Evolutionary conservation across 2,888 invertebrate species (phyloP).

Genomic region (Scaeva pyrastri): DNA sequence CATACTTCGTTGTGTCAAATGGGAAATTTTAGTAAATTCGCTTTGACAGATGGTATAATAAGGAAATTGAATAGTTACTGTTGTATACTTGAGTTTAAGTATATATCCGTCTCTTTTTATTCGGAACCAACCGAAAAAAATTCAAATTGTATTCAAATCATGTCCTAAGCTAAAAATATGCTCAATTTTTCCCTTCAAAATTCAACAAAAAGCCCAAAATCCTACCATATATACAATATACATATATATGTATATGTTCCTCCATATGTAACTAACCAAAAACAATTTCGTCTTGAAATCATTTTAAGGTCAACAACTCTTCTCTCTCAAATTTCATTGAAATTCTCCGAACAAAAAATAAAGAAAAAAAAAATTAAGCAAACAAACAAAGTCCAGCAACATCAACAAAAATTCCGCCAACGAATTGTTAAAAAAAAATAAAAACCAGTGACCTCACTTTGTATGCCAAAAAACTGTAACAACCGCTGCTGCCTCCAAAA

Average conservation of each 20-base stretch:
- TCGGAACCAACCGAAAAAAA: too few relatives aligned
- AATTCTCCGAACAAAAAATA: slow-evolving; percentile 33
- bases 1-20: too few relatives aligned
- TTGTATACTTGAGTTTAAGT: too few relatives aligned
- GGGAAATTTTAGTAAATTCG: too few relatives aligned
- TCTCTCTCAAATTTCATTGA: slow-evolving; percentile 19
- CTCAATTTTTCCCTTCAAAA: neutral
- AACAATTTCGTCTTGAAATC: neutral
- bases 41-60: too few relatives aligned
- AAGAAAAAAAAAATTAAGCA: slow-evolving; percentile 2
- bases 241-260: too few relatives aligned
- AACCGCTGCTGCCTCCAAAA: slow-evolving; percentile 26
- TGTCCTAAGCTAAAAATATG: too few relatives aligned
- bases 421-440: neutral
- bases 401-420: slow-evolving; percentile 17
- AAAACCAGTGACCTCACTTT: slow-evolving; percentile 61
- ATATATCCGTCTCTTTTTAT: too few relatives aligned
- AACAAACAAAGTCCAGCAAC: slow-evolving; percentile 10
- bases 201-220: neutral
- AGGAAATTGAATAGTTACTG: too few relatives aligned
- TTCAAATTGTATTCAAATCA: too few relatives aligned
- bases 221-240: neutral
- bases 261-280: too few relatives aligned
- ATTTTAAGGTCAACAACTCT: slow-evolving; percentile 59
- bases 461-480: slow-evolving; percentile 55